Conservation (phyloP, 2,888 invertebrate genomes). For the Hecatera dysodea region DNA sequence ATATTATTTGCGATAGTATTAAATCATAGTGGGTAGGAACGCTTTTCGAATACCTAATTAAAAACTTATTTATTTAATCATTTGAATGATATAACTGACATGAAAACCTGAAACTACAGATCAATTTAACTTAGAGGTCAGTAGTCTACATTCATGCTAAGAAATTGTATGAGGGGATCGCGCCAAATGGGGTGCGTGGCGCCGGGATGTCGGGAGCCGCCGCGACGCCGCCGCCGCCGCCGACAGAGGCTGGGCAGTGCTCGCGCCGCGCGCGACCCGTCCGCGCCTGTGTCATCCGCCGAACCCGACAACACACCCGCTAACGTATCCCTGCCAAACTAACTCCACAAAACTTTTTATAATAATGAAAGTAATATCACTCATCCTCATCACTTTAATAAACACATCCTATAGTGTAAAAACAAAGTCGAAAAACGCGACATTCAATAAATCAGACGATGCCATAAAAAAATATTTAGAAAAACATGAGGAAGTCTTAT, state of each 20-base stretch:
- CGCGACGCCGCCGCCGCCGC: constrained; percentile 53
- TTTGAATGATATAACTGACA: background rate
- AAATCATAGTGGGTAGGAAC: constrained; percentile 3
- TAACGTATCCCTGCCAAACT: background rate
- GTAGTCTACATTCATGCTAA: constrained; percentile 34
- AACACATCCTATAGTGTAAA: constrained; percentile 58
- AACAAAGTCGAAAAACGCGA: constrained; percentile 65
- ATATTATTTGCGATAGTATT: background rate
- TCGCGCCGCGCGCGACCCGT: constrained; percentile 61
- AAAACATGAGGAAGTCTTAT: constrained; percentile 76
- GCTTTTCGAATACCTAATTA: background rate
- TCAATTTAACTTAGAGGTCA: constrained; percentile 32
- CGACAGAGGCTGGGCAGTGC: constrained; percentile 65
- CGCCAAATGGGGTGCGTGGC: constrained; percentile 68
- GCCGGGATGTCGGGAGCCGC: constrained; percentile 76
- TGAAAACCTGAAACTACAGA: constrained; percentile 5
- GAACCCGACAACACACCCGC: background rate
- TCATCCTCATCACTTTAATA: constrained; percentile 49
- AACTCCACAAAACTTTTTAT: constrained; percentile 20
- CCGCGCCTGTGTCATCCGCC: constrained; percentile 34
- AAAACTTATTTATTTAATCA: background rate
- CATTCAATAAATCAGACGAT: constrained; percentile 69
- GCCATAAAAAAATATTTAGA: constrained; percentile 79
- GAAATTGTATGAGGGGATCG: constrained; percentile 33
- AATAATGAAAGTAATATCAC: constrained; percentile 52